Percentiles rank a stretch among this genome's conserved stretches.
phyloP scores from a whole-genome alignment of 2,888 invertebrate genomes.

The Campoletis raptor region DNA sequence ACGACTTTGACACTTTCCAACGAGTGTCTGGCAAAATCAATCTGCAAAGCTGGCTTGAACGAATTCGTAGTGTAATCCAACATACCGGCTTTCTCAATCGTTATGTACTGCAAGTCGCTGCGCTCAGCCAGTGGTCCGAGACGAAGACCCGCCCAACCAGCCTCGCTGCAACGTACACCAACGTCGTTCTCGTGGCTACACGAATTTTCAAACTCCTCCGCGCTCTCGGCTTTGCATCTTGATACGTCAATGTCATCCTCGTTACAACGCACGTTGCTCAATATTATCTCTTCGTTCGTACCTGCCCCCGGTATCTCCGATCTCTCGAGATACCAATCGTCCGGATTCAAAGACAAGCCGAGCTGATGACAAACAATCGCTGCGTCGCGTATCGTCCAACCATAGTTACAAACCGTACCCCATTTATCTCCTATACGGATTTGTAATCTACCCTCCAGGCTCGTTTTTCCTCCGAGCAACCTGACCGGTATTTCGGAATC shows the following conservation, averaged over 20 bases:
- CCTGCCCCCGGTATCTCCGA: slow-evolving; percentile 93
- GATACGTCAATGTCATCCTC: slow-evolving; percentile 96
- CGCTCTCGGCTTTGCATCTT: slow-evolving; percentile 92
- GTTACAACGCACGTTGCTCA: slow-evolving; percentile 96
- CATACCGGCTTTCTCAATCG: slow-evolving; percentile 96
- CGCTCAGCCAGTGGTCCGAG: slow-evolving; percentile 95
- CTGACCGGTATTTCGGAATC: slow-evolving; percentile 90
- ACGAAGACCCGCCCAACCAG: slow-evolving; percentile 97
- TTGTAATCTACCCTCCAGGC: slow-evolving; percentile 95
- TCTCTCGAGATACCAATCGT: slow-evolving; percentile 94
- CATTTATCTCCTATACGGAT: slow-evolving; percentile 94
- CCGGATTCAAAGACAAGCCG: slow-evolving; percentile 96
- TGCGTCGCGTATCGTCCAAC: slow-evolving; percentile 96
- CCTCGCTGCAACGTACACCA: slow-evolving; percentile 94
- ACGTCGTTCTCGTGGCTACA: slow-evolving; percentile 95
- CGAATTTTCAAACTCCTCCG: slow-evolving; percentile 93
- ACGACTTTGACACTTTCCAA: slow-evolving; percentile 92
- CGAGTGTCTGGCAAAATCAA: slow-evolving; percentile 93
- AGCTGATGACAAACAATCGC: slow-evolving; percentile 98
- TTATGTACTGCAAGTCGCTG: slow-evolving; percentile 94
- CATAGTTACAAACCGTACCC: slow-evolving; percentile 99
- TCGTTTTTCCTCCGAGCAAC: slow-evolving; percentile 92
- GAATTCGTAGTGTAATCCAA: slow-evolving; percentile 95
- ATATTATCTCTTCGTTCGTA: slow-evolving; percentile 90
- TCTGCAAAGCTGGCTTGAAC: slow-evolving; percentile 96